These are phyloP conservation scores for Holotrichia oblita DNA, from an alignment of 1,140 invertebrate genomes.

Conservation along the genomic window DNA sequence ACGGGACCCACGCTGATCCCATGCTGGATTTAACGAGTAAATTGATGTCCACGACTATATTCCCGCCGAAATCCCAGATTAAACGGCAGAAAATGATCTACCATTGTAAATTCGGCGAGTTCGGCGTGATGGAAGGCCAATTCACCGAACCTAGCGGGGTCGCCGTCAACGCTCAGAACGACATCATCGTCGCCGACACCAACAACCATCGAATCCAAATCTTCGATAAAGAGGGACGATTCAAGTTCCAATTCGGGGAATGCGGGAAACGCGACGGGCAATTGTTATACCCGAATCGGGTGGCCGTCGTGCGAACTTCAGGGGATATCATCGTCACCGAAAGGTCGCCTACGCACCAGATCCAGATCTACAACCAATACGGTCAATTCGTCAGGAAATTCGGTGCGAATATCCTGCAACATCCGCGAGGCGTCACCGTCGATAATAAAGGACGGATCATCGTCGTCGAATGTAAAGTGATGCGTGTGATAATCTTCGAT, in stretches of 20 bases:
- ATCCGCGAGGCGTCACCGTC: conserved; percentile 96
- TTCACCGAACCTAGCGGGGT: conserved; percentile 99
- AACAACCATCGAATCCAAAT: conserved; percentile 99
- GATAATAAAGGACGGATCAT: conserved; percentile 98
- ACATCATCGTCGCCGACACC: conserved; percentile 99
- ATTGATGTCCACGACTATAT: conserved; percentile 84
- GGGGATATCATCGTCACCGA: conserved; percentile 99
- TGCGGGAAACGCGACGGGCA: conserved; percentile 97
- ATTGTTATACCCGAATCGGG: conserved; percentile 96
- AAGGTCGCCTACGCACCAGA: conserved; percentile 96
- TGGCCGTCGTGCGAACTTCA: conserved; percentile 95
- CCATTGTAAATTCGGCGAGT: conserved; percentile 99
- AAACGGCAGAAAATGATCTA: conserved; percentile 99
- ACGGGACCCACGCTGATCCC: conserved; percentile 70
- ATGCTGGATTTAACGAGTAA: conserved; percentile 86
- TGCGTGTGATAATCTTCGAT: conserved; percentile 99
- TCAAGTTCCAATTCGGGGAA: conserved; percentile 99
- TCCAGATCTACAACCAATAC: conserved; percentile 99
- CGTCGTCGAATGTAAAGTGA: conserved; percentile 99
- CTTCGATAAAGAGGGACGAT: conserved; percentile 98
- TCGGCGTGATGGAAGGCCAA: conserved; percentile 98
- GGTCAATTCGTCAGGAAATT: conserved; percentile 99
- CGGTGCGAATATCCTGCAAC: conserved; percentile 97
- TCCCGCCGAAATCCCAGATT: conserved; percentile 95
- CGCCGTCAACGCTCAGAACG: conserved; percentile 98